phyloP scores from a whole-genome alignment of 1,140 invertebrate species.

The Drosophila arizonae region DNA sequence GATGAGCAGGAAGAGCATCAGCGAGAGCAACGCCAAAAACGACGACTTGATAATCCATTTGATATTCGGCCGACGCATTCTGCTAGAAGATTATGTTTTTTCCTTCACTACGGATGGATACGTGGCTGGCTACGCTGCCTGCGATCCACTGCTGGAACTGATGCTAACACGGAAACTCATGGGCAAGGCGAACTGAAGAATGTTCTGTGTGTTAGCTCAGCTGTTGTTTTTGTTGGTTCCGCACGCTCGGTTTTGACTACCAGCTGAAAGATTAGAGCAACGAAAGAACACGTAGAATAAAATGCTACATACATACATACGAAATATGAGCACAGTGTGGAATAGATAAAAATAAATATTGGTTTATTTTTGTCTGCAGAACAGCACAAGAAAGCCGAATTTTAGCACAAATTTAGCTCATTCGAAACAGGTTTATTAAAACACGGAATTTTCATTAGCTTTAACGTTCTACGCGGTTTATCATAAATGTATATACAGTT shows the following conservation, averaged over 20 bases:
- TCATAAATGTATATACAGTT: background rate
- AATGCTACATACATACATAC: background rate
- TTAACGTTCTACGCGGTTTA: background rate
- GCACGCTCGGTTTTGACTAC: conserved; percentile 15
- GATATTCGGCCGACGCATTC: conserved; percentile 77
- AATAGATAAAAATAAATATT: conserved; percentile 1
- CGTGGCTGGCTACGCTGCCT: conserved; percentile 38
- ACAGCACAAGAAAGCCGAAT: too few relatives aligned
- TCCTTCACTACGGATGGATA: conserved; percentile 33
- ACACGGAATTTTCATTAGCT: background rate
- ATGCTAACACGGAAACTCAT: conserved; percentile 22
- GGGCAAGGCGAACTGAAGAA: conserved; percentile 1
- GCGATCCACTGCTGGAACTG: conserved; percentile 30
- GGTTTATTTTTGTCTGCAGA: background rate
- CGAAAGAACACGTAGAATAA: conserved; percentile 7
- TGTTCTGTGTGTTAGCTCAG: conserved; percentile 34
- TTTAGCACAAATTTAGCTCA: too few relatives aligned
- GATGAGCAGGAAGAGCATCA: conserved; percentile 64
- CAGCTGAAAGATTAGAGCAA: conserved; percentile 31
- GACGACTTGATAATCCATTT: conserved; percentile 75
- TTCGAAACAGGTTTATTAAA: too few relatives aligned
- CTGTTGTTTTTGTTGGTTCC: conserved; percentile 9
- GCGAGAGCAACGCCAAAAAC: conserved; percentile 57
- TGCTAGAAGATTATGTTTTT: background rate
- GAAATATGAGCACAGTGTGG: background rate